phyloP scores from a whole-genome alignment of 2,888 invertebrate species.

The Bellardia bayeri region DNA sequence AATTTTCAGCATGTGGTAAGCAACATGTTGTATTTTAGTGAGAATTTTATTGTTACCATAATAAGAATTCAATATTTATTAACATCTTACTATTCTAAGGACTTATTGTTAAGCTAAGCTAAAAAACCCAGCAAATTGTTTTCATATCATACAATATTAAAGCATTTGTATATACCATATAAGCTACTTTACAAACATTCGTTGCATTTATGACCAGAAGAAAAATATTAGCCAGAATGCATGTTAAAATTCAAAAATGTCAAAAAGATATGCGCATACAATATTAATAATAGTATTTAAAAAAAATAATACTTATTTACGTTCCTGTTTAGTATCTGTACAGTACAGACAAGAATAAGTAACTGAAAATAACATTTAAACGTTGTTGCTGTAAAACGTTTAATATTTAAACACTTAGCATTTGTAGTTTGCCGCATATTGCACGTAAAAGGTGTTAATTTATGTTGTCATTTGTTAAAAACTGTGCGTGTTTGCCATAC shows the following conservation, averaged over 20 bases:
- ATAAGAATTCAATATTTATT: neutral
- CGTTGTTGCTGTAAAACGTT: conserved; percentile 8
- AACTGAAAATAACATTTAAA: conserved; percentile 4
- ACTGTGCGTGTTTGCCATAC: conserved; percentile 41
- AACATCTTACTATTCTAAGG: neutral
- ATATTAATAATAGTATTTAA: conserved; percentile 11
- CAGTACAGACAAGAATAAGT: neutral
- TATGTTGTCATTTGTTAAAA: conserved; percentile 67
- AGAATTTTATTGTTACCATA: neutral
- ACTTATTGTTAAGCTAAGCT: neutral
- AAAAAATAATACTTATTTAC: neutral
- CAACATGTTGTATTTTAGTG: neutral
- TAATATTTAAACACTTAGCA: conserved; percentile 8
- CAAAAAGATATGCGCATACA: conserved; percentile 17
- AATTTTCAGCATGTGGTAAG: conserved; percentile 40
- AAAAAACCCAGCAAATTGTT: neutral
- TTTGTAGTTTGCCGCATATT: conserved; percentile 64
- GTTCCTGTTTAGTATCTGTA: neutral
- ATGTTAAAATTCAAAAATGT: conserved; percentile 26
- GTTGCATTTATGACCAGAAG: neutral
- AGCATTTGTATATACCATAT: no score
- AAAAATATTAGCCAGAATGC: conserved; percentile 6
- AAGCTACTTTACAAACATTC: no score
- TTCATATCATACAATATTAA: neutral
- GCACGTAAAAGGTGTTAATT: conserved; percentile 66